Conservation (phyloP, 1,140 invertebrate species). For the Ooceraea biroi region DNA sequence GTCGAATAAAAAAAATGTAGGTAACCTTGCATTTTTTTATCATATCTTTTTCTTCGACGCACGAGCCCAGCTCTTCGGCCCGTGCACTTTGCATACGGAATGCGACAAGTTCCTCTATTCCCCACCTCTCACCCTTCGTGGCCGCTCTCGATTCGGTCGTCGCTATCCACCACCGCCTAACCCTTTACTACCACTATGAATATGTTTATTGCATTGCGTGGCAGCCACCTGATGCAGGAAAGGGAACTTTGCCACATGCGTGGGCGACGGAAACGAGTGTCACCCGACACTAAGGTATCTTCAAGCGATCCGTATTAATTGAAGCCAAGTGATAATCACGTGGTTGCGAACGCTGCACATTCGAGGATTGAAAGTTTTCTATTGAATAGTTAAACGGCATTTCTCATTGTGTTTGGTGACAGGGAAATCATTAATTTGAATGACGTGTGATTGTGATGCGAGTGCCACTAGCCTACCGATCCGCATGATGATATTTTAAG, state of each 20-base stretch:
- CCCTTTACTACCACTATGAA: slow-evolving; percentile 71
- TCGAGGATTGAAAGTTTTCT: too few relatives aligned
- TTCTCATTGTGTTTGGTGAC: too few relatives aligned
- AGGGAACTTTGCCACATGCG: slow-evolving; percentile 62
- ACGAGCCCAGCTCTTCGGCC: slow-evolving; percentile 58
- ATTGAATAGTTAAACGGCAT: too few relatives aligned
- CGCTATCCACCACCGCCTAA: slow-evolving; percentile 32
- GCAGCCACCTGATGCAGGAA: slow-evolving; percentile 64
- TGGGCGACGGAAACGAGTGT: slow-evolving; percentile 66
- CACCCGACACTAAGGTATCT: slow-evolving; percentile 8
- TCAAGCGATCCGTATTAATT: slow-evolving; percentile 25
- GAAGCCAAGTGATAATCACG: too few relatives aligned
- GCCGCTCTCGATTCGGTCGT: not conserved
- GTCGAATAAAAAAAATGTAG: slow-evolving; percentile 72
- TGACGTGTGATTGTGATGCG: too few relatives aligned
- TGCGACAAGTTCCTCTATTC: slow-evolving; percentile 69
- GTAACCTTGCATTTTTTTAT: slow-evolving; percentile 82
- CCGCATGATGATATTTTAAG: not conserved
- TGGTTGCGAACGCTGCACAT: too few relatives aligned
- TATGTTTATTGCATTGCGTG: slow-evolving; percentile 77
- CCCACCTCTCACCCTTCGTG: slow-evolving; percentile 34
- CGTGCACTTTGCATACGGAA: slow-evolving; percentile 78
- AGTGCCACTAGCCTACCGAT: too few relatives aligned
- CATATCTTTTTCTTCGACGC: slow-evolving; percentile 70
- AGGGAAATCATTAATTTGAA: not conserved